Percentiles rank a stretch among this genome's conserved stretches.
Evolutionary conservation across 2,888 invertebrate species (phyloP).

Genomic region (Keiferia lycopersicella): DNA sequence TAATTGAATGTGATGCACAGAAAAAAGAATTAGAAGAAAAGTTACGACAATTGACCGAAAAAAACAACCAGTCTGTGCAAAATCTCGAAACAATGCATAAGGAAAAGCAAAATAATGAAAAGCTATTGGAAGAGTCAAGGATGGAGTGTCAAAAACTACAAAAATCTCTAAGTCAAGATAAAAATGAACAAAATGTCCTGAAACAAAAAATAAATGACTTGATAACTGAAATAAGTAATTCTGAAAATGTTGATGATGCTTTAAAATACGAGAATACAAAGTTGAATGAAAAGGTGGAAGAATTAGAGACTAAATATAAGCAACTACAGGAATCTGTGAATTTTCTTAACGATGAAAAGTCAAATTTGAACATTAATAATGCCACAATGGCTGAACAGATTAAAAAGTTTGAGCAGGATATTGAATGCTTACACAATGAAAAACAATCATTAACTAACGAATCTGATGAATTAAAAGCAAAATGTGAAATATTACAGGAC

Average conservation of each 20-base stretch:
- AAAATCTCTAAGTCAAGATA: neutral
- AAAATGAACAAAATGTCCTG: neutral
- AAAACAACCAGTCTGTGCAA: slow-evolving; percentile 31
- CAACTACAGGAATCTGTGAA: slow-evolving; percentile 4
- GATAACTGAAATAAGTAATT: neutral
- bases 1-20: slow-evolving; percentile 30
- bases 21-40: slow-evolving; percentile 36
- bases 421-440: slow-evolving; percentile 1
- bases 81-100: slow-evolving; percentile 34
- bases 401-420: neutral
- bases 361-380: neutral
- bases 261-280: neutral
- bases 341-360: neutral
- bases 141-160: slow-evolving; percentile 25
- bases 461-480: slow-evolving; percentile 29
- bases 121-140: slow-evolving; percentile 21
- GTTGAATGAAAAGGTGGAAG: slow-evolving; percentile 6
- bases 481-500: slow-evolving; percentile 27
- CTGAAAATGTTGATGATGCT: neutral
- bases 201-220: slow-evolving; percentile 4
- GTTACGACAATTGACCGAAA: slow-evolving; percentile 33
- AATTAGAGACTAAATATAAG: neutral
- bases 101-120: slow-evolving; percentile 17
- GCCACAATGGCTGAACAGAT: slow-evolving; percentile 1
- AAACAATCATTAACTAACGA: slow-evolving; percentile 16